Conservation (phyloP, 2,888 invertebrate species). For the Tetragonula carbonaria region DNA sequence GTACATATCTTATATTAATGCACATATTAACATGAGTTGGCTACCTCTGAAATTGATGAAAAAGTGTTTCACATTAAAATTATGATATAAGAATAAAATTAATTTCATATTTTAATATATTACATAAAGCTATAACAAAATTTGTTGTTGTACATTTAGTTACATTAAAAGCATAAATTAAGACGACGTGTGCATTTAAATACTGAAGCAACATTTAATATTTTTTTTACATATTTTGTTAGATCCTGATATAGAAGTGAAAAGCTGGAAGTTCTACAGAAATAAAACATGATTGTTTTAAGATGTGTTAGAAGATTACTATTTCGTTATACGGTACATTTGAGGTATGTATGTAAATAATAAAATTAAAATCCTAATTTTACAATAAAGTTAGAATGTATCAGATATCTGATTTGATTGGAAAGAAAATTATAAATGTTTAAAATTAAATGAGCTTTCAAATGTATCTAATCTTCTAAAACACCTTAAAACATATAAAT, state of each 20-base stretch:
- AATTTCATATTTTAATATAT: constrained; percentile 40
- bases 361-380: constrained; percentile 15
- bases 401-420: not conserved
- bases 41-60: constrained; percentile 37
- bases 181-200: constrained; percentile 58
- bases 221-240: constrained; percentile 18
- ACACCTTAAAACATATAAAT: constrained; percentile 55
- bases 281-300: constrained; percentile 39
- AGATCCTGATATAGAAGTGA: constrained; percentile 26
- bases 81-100: constrained; percentile 37
- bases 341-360: not conserved
- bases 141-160: constrained; percentile 36
- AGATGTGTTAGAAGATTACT: constrained; percentile 47
- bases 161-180: constrained; percentile 57
- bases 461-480: constrained; percentile 55
- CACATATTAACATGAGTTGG: constrained; percentile 52
- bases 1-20: constrained; percentile 58
- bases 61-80: constrained; percentile 43
- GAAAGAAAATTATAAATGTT: not conserved
- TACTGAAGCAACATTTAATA: constrained; percentile 55
- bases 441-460: constrained; percentile 20
- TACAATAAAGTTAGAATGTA: not conserved
- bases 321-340: not conserved
- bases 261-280: constrained; percentile 30
- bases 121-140: constrained; percentile 49